These are phyloP conservation scores for Maconellicoccus hirsutus DNA, from an alignment of 1,140 invertebrate genomes.

Conservation along the genomic window DNA sequence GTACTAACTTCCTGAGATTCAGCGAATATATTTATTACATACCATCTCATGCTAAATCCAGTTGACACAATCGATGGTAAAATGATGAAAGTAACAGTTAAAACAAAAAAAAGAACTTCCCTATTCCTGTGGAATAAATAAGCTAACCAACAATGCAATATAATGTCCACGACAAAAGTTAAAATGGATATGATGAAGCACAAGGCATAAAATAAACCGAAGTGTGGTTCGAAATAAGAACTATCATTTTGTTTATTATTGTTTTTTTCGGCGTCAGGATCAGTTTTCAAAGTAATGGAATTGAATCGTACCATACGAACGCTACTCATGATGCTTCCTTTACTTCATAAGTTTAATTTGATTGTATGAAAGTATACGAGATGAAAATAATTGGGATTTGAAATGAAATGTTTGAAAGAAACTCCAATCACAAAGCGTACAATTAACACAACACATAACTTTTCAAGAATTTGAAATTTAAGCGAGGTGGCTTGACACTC, in stretches of 20 bases:
- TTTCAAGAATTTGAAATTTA: too few species aligned
- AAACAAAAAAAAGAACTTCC: neutral
- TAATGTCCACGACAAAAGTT: neutral
- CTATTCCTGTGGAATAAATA: neutral
- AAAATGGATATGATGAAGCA: neutral
- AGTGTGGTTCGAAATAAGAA: neutral
- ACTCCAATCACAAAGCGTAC: too few species aligned
- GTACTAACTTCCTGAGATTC: too few species aligned
- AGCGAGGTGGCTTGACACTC: too few species aligned
- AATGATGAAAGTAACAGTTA: neutral
- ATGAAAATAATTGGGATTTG: too few species aligned
- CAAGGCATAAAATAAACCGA: neutral
- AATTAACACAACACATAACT: too few species aligned
- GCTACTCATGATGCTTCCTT: neutral
- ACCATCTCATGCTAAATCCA: neutral
- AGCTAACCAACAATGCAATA: neutral
- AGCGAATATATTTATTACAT: too few species aligned
- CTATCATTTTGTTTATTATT: neutral
- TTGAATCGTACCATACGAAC: conserved; percentile 8
- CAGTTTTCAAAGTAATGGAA: neutral
- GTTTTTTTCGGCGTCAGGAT: neutral
- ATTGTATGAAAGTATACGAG: too few species aligned
- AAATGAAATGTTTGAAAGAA: too few species aligned
- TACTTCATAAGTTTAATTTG: too few species aligned
- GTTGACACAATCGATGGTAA: neutral